Base-by-base conservation (phyloP, 2,113 vertebrate genomes). In the Macquaria australasica region DNA sequence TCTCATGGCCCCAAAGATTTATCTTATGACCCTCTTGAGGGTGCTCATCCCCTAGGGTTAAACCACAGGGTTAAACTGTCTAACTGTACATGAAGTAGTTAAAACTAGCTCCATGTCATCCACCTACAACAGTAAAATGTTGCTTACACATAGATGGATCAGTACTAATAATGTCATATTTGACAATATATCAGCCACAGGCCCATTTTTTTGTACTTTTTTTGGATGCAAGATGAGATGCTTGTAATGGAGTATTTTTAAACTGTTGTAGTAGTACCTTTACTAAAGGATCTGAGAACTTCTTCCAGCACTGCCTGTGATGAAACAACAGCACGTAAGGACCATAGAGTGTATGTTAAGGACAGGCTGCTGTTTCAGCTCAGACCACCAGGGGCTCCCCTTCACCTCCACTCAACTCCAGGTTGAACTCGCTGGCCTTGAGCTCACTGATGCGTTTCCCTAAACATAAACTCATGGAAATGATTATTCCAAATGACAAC, bases 381-480 rank as follows among this genome's bases (percentile, higher is more conserved):
- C 75, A 20, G 21, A 73, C 91, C 95, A 93, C 86, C 83, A 93
- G 91, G 91, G 90, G 91, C 64, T 90, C 86, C 93, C 81, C 88
- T 94, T 87, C 79, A 78, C 83, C 85, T 90, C 90, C 66, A 60
- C 73, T 88, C 71, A 53, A 73, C 34, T 69, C 9, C 31, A 25
- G 53, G 25, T 75, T 87, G 74, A 93, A 88, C 87, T 87, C 6
- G 0, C 18, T 85, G 90, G 73, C 87, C 91, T 79, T 73, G 58
- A 76, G 63, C 69, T 85, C 79, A 78, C 21, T 75, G 83, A 87
- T 76, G 83, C 79, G 12, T 87, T 79, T 82, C 82, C 73, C 59
- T n/a, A 71, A 89, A 93, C 79, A 85, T 76, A 86, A 93, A 91
- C 74, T 89, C 73, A 73, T 75, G 74, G 34, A 82, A 88, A 84